Conservation (phyloP, 2,113 vertebrate species). For the Xenotilapia leptura region DNA sequence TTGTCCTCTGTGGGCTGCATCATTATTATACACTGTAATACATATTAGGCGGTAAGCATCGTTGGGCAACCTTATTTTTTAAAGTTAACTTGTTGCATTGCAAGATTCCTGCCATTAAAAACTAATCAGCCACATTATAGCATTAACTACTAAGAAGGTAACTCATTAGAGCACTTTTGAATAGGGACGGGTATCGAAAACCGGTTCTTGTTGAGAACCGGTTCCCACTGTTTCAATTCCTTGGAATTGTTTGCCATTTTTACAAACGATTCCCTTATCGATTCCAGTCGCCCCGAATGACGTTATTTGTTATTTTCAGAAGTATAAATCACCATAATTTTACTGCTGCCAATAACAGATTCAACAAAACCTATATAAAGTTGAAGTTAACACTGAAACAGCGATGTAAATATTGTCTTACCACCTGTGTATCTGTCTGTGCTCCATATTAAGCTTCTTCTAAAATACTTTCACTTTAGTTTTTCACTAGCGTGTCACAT, state of each 20-base stretch:
- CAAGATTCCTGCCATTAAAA: neutral
- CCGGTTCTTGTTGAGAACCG: too few relatives aligned
- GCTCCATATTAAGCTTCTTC: neutral
- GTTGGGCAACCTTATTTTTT: neutral
- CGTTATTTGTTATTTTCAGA: neutral
- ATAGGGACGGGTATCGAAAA: too few relatives aligned
- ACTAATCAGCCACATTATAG: neutral
- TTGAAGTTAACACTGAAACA: neutral
- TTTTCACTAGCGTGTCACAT: neutral
- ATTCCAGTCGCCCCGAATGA: too few relatives aligned
- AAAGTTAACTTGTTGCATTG: neutral
- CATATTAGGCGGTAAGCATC: rapidly evolving
- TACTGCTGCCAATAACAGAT: neutral
- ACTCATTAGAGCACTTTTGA: neutral
- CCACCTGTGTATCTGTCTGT: neutral
- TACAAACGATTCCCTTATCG: too few relatives aligned
- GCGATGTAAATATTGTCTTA: rapidly evolving
- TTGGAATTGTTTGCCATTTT: too few relatives aligned
- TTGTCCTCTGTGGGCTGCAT: neutral
- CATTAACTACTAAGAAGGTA: neutral
- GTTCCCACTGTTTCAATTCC: too few relatives aligned
- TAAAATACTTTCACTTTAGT: neutral
- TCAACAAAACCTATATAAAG: neutral
- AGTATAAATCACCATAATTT: neutral
- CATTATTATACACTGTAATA: neutral